Conservation (phyloP, 2,113 vertebrate genomes). For the Macroglossus sobrinus region DNA sequence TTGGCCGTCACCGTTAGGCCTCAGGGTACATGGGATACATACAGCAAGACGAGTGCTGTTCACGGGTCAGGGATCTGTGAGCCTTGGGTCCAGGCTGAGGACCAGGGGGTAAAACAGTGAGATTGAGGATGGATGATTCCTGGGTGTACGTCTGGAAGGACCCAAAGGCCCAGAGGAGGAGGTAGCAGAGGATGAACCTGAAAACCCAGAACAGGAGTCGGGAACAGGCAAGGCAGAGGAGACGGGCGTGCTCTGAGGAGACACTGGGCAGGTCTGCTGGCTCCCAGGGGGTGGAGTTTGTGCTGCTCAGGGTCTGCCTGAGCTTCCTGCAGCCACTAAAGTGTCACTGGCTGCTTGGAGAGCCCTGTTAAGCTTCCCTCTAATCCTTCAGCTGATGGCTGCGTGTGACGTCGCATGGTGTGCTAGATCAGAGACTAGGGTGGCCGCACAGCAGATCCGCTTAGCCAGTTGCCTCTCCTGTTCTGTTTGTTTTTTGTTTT, state of each 20-base stretch:
- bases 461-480: background rate
- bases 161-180: background rate
- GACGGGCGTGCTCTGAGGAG: background rate
- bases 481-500: background rate
- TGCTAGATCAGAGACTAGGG: background rate
- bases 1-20: background rate
- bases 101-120: background rate
- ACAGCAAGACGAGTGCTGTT: background rate
- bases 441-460: background rate
- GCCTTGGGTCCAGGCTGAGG: background rate
- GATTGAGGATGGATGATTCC: background rate
- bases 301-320: background rate
- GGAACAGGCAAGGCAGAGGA: background rate
- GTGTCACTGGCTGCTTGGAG: background rate
- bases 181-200: background rate
- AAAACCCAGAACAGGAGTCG: background rate
- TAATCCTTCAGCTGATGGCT: background rate
- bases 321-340: background rate
- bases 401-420: background rate
- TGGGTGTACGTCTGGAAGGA: too few relatives aligned
- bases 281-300: accelerated
- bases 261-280: background rate
- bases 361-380: background rate
- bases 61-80: background rate
- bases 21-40: background rate